Conservation (phyloP, 2,797 vertebrate species). For the Thripadectes ignobilis region DNA sequence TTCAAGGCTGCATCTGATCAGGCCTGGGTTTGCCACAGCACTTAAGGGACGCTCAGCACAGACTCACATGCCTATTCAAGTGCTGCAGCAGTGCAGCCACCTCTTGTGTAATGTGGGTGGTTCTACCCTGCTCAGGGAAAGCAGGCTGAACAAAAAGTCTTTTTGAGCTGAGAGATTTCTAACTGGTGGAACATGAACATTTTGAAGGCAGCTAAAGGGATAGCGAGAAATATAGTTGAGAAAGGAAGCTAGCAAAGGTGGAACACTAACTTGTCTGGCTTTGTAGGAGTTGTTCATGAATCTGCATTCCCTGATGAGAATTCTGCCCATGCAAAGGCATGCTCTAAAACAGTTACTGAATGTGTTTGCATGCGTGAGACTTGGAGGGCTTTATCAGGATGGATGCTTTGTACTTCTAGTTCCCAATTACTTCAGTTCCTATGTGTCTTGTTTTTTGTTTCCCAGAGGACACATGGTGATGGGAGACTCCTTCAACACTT, state of each 20-base stretch:
- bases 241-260: background rate
- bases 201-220: background rate
- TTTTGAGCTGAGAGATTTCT: background rate
- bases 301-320: background rate
- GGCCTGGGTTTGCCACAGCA: background rate
- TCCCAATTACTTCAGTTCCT: background rate
- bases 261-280: background rate
- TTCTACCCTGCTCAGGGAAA: background rate
- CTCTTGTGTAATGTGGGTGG: background rate
- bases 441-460: background rate
- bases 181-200: background rate
- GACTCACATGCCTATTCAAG: accelerated
- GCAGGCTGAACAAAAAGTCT: background rate
- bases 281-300: background rate
- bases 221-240: background rate
- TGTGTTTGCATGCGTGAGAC: background rate
- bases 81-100: background rate
- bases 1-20: background rate
- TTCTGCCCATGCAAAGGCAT: background rate
- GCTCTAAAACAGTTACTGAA: background rate
- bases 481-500: slow-evolving; percentile 98
- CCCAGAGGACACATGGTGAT: slow-evolving; percentile 94
- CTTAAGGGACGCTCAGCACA: background rate
- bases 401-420: background rate
- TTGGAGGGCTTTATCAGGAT: background rate